A percentile compares a stretch with the other conserved stretches of the same genome.
Conservation (phyloP, 1,140 invertebrate genomes). For the Ceratosolen fusciceps region DNA sequence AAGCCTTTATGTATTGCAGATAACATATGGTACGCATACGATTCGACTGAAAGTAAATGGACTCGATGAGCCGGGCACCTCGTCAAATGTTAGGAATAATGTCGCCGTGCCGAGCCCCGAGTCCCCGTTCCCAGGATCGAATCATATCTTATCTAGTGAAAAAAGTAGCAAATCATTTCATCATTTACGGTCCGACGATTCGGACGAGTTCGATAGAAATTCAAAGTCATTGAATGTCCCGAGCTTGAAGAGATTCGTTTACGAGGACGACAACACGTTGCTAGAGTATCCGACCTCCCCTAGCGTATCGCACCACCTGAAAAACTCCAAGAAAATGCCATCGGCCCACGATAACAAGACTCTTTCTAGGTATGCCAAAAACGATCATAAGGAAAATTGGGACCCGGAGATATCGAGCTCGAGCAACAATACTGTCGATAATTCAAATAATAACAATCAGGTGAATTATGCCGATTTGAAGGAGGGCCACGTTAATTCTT, state of each 20-base stretch:
- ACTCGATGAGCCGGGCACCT: not conserved
- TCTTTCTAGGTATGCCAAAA: not conserved
- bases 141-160: slow-evolving; percentile 31
- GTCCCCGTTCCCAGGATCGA: slow-evolving; percentile 38
- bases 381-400: slow-evolving; percentile 51
- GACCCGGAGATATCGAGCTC: slow-evolving; percentile 49
- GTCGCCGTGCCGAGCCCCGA: not conserved
- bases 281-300: slow-evolving; percentile 40
- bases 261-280: slow-evolving; percentile 43
- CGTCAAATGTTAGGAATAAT: not conserved
- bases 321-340: slow-evolving; percentile 24
- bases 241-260: slow-evolving; percentile 25
- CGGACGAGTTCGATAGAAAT: slow-evolving; percentile 23
- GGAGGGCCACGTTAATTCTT: slow-evolving; percentile 5
- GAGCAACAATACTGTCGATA: slow-evolving; percentile 31
- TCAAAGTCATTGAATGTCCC: slow-evolving; percentile 4
- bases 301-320: not conserved
- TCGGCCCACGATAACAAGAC: not conserved
- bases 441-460: slow-evolving; percentile 26
- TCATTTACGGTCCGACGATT: slow-evolving; percentile 36
- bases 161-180: slow-evolving; percentile 40
- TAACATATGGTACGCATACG: slow-evolving; percentile 52
- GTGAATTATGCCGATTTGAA: slow-evolving; percentile 3
- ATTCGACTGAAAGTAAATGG: slow-evolving; percentile 40
- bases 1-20: slow-evolving; percentile 49